Percentiles rank a stretch among this genome's conserved stretches.
Evolutionary conservation across 2,113 vertebrate genomes (phyloP).

Genomic region (Paradoxurus hermaphroditus): DNA sequence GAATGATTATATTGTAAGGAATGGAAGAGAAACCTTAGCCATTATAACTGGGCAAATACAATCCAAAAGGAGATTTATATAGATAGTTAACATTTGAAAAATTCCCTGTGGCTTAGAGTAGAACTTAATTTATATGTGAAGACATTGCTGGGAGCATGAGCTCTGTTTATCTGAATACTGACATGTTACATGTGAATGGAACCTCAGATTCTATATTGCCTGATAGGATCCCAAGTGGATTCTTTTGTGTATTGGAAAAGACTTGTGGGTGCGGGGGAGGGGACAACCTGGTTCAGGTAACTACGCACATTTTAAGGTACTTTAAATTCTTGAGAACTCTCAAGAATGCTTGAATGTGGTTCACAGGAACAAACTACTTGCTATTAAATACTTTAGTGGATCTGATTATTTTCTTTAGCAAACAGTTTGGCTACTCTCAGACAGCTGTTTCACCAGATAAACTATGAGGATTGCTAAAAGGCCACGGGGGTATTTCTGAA

Average conservation of each 20-base stretch:
- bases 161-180: background rate
- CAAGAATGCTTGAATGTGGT: background rate
- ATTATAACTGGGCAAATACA: background rate
- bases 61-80: background rate
- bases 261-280: background rate
- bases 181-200: background rate
- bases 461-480: background rate
- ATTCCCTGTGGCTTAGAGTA: background rate
- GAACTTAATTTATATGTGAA: background rate
- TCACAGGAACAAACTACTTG: background rate
- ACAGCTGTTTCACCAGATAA: slow-evolving; percentile 9
- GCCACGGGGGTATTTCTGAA: background rate
- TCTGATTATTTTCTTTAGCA: slow-evolving; percentile 47
- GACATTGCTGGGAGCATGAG: background rate
- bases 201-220: background rate
- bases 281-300: background rate
- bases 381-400: background rate
- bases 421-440: background rate
- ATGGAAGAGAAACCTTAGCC: background rate
- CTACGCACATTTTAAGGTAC: background rate
- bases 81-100: background rate
- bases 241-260: background rate
- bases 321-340: slow-evolving; percentile 30
- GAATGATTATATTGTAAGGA: background rate
- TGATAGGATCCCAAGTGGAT: background rate